A percentile compares a stretch with the other conserved stretches of the same genome.
Evolutionary conservation across 2,113 vertebrate species (phyloP).

Genomic region (Megaceryle maxima): DNA sequence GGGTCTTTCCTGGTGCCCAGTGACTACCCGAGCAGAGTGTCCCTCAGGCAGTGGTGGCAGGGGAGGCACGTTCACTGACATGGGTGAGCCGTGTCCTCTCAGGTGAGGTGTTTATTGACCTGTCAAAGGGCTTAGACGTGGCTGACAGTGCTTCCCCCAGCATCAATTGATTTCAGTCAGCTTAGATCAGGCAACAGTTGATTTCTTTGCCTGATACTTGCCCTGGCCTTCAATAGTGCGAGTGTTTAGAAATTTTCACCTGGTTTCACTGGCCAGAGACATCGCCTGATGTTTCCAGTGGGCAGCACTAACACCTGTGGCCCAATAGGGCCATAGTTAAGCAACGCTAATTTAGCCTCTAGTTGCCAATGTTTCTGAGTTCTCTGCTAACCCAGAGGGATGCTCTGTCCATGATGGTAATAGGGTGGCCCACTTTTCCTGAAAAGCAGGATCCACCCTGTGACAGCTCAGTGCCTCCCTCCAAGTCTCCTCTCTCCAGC

Average conservation of each 20-base stretch:
- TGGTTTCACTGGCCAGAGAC: neutral
- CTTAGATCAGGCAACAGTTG: neutral
- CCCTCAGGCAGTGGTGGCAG: neutral
- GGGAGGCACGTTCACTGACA: fast-evolving
- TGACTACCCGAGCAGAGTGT: neutral
- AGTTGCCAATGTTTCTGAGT: neutral
- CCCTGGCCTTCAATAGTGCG: neutral
- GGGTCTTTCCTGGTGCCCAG: fast-evolving
- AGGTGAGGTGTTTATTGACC: slow-evolving; percentile 18
- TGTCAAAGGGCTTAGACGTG: neutral
- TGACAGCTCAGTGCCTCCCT: neutral
- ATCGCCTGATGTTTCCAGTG: fast-evolving
- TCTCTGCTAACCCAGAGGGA: neutral
- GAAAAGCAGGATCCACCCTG: neutral
- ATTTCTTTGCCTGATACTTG: neutral
- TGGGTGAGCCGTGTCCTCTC: neutral
- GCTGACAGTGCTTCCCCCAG: neutral
- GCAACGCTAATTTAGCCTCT: neutral
- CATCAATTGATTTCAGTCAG: neutral
- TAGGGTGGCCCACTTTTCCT: fast-evolving
- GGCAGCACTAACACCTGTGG: neutral
- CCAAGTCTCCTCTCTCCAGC: neutral
- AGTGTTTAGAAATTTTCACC: neutral
- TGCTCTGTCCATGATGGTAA: neutral
- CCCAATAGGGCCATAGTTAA: neutral